Conservation (phyloP, 2,797 vertebrate genomes). For the Danio jaintianensis region DNA sequence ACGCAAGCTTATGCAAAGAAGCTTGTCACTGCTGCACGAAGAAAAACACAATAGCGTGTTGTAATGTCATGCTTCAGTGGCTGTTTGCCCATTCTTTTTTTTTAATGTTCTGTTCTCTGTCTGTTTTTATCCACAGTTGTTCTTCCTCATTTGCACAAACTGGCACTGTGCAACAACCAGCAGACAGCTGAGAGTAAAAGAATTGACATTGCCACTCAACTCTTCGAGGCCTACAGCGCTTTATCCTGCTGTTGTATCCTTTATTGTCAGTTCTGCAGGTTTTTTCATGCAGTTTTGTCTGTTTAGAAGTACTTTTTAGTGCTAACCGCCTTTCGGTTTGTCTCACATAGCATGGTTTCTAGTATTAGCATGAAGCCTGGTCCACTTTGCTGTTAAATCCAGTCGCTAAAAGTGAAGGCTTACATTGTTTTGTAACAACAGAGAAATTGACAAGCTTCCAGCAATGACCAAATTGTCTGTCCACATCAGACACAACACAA, state of each 20-base stretch:
- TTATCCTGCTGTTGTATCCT: conserved; percentile 99
- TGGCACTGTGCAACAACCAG: conserved; percentile 94
- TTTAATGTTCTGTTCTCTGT: neutral
- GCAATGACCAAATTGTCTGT: too few relatives aligned
- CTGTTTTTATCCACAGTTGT: conserved; percentile 82
- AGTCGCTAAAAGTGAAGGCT: neutral
- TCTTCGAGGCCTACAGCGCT: conserved; percentile 98
- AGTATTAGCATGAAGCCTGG: neutral
- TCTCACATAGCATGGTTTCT: neutral
- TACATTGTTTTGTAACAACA: too few relatives aligned
- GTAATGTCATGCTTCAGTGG: neutral
- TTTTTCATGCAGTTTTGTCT: neutral
- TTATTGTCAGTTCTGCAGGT: conserved; percentile 46
- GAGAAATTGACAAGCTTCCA: too few relatives aligned
- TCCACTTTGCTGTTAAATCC: neutral
- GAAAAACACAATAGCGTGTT: neutral
- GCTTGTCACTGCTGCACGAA: neutral
- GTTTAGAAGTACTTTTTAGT: neutral
- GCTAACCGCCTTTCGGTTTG: neutral
- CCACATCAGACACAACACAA: too few relatives aligned
- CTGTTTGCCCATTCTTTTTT: neutral
- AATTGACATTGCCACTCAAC: conserved; percentile 93
- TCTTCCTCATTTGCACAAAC: conserved; percentile 96
- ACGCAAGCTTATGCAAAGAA: neutral
- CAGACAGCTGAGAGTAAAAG: conserved; percentile 91